These are phyloP conservation scores for Rhombomys opimus DNA, from an alignment of 2,113 vertebrate species.

Conservation along the genomic window DNA sequence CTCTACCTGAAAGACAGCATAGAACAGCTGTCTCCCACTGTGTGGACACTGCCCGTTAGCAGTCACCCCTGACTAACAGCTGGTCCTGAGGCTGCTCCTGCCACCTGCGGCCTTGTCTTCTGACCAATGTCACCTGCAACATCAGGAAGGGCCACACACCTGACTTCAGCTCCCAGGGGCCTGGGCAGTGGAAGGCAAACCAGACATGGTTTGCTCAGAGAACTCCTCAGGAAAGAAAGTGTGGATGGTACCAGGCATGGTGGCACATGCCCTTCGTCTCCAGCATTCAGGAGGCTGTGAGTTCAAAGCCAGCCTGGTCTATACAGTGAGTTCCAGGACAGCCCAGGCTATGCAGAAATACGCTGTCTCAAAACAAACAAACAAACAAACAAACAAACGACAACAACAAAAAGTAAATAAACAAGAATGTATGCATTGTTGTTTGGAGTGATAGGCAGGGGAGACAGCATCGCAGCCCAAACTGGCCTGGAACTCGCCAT, in stretches of 20 bases:
- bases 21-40: rapidly evolving
- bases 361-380: neutral
- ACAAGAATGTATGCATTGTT: neutral
- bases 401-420: neutral
- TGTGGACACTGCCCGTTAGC: neutral
- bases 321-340: neutral
- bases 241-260: neutral
- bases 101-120: neutral
- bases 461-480: neutral
- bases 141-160: neutral
- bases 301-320: neutral
- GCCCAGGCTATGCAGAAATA: neutral
- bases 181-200: neutral
- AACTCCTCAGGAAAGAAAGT: neutral
- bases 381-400: neutral
- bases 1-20: neutral
- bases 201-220: neutral
- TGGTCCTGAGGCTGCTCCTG: neutral
- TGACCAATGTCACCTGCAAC: neutral
- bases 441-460: neutral
- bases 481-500: neutral
- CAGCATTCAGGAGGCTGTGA: neutral
- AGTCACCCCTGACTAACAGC: neutral
- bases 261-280: neutral
- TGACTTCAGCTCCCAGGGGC: neutral